Evolutionary conservation across 2,113 vertebrate genomes (phyloP).

Genomic region (Aptenodytes patagonicus): DNA sequence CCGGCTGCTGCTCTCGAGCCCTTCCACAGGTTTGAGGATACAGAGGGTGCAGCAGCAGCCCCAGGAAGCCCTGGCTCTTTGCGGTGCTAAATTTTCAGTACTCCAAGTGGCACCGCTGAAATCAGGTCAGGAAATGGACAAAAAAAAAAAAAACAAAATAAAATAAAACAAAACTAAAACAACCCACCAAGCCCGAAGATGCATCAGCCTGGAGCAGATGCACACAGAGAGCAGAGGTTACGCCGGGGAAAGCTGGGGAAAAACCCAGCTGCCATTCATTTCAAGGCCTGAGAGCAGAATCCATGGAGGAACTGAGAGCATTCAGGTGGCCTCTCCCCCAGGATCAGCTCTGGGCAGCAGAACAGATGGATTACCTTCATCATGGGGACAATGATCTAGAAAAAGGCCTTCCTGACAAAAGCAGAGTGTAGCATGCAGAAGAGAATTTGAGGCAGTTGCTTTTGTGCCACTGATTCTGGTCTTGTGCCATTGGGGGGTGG

Average conservation of each 20-base stretch:
- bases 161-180: neutral
- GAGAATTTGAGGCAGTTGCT: neutral
- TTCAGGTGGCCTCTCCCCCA: too few relatives aligned
- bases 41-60: neutral
- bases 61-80: neutral
- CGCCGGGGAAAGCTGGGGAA: neutral
- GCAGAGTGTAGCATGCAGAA: neutral
- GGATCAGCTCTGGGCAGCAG: neutral
- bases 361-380: neutral
- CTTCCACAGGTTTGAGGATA: rapidly evolving
- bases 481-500: too few relatives aligned
- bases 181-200: neutral
- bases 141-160: neutral
- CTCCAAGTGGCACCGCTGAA: neutral
- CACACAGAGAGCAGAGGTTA: neutral
- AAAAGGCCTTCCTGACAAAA: neutral
- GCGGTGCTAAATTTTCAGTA: neutral
- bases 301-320: rapidly evolving
- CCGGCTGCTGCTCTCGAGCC: neutral
- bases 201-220: neutral
- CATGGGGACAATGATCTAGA: neutral
- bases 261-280: rapidly evolving
- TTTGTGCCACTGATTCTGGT: neutral
- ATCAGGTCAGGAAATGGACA: neutral
- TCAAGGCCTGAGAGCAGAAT: neutral